A percentile compares a stretch with the other conserved stretches of the same genome.
These are phyloP conservation scores for Pogonomyrmex barbatus DNA, from an alignment of 1,140 invertebrate species.

Conservation along the genomic window DNA sequence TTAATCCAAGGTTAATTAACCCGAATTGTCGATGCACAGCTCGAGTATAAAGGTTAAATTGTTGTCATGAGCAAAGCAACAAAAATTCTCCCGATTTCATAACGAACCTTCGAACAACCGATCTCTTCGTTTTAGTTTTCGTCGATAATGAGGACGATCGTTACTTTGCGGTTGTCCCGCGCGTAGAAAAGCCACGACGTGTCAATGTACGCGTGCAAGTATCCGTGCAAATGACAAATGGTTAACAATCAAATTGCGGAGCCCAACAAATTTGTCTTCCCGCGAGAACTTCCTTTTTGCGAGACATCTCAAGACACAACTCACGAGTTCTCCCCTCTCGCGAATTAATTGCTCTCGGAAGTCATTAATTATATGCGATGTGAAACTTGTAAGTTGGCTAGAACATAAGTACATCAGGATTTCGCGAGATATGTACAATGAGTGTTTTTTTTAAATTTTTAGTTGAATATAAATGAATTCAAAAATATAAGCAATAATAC, in stretches of 20 bases:
- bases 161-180: not conserved
- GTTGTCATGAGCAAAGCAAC: not conserved
- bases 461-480: not conserved
- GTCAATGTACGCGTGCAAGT: not conserved
- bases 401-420: not conserved
- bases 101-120: no score
- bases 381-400: not conserved
- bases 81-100: not conserved
- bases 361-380: constrained; percentile 22
- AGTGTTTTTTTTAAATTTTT: not conserved
- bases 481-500: not conserved
- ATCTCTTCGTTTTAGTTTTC: not conserved
- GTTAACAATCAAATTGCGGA: constrained; percentile 10
- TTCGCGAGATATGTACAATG: not conserved
- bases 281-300: not conserved
- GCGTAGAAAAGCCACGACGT: not conserved
- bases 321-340: not conserved
- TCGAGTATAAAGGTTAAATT: constrained; percentile 8
- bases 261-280: constrained; percentile 23
- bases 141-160: constrained; percentile 9
- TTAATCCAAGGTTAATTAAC: constrained; percentile 37
- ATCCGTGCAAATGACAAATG: not conserved
- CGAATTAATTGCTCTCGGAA: constrained; percentile 26
- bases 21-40: not conserved
- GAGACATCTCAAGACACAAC: not conserved